phyloP scores from a whole-genome alignment of 2,888 invertebrate species.

The Herminia tarsipennalis region DNA sequence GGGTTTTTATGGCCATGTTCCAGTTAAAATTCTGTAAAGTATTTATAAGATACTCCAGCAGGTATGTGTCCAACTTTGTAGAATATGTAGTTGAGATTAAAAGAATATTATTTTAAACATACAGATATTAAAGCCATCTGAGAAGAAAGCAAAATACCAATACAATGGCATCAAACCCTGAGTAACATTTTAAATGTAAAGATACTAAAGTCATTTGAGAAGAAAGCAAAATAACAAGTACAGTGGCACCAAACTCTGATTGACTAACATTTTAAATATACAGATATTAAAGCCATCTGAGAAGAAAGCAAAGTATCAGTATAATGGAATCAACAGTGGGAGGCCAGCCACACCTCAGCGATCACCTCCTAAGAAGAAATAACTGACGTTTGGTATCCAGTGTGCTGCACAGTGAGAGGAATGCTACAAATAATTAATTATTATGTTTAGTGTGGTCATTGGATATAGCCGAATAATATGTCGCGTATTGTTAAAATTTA shows the following conservation, averaged over 20 bases:
- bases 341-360: constrained; percentile 94
- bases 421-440: constrained; percentile 84
- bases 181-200: constrained; percentile 63
- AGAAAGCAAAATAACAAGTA: constrained; percentile 97
- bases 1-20: not conserved
- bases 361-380: constrained; percentile 90
- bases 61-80: constrained; percentile 18
- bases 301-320: constrained; percentile 99
- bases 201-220: constrained; percentile 99
- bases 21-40: constrained; percentile 4
- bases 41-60: constrained; percentile 5
- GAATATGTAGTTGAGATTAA: constrained; percentile 20
- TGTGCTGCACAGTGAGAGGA: constrained; percentile 83
- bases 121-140: constrained; percentile 44
- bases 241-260: constrained; percentile 22
- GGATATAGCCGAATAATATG: constrained; percentile 77
- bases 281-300: constrained; percentile 99
- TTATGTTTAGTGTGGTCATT: constrained; percentile 76
- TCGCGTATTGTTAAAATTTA: constrained; percentile 73
- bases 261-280: constrained; percentile 22
- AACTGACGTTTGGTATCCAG: constrained; percentile 83
- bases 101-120: constrained; percentile 21
- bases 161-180: constrained; percentile 25
- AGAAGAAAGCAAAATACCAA: constrained; percentile 24
- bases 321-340: constrained; percentile 94